Percentiles rank a stretch among this genome's conserved stretches.
Evolutionary conservation across 2,888 invertebrate species (phyloP).

Genomic region (Meliscaeva auricollis): DNA sequence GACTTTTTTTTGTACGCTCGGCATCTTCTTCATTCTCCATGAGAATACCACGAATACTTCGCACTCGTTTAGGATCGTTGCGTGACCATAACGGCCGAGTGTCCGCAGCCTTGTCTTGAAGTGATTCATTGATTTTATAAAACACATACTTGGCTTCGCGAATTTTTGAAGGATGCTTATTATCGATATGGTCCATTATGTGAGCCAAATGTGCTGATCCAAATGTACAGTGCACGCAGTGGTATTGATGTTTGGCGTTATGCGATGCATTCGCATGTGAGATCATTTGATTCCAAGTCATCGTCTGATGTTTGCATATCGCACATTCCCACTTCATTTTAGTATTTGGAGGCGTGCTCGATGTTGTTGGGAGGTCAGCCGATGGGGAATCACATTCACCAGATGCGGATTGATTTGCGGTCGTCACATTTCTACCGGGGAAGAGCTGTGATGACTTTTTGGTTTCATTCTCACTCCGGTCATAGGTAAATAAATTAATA

Average conservation of each 20-base stretch:
- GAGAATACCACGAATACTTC: constrained; percentile 87
- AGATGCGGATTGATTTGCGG: neutral
- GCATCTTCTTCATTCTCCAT: constrained; percentile 85
- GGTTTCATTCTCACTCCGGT: constrained; percentile 69
- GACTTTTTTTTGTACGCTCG: constrained; percentile 55
- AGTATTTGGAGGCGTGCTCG: constrained; percentile 31
- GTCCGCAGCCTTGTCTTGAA: constrained; percentile 72
- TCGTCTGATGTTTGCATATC: constrained; percentile 78
- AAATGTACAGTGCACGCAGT: constrained; percentile 89
- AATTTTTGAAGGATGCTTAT: constrained; percentile 85
- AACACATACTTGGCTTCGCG: constrained; percentile 77
- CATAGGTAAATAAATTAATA: constrained; percentile 78
- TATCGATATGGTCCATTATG: constrained; percentile 87
- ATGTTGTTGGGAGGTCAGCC: constrained; percentile 18
- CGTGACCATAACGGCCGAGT: constrained; percentile 86
- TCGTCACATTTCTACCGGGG: constrained; percentile 58
- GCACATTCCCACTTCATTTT: constrained; percentile 76
- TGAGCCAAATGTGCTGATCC: constrained; percentile 85
- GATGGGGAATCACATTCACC: constrained; percentile 33
- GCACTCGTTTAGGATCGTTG: constrained; percentile 85
- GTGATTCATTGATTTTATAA: constrained; percentile 67
- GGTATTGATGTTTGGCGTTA: constrained; percentile 88
- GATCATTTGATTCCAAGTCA: constrained; percentile 74
- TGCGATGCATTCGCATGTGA: constrained; percentile 83
- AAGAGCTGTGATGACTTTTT: constrained; percentile 58